These are phyloP conservation scores for Philonicus albiceps DNA, from an alignment of 2,888 invertebrate species.

Conservation along the genomic window DNA sequence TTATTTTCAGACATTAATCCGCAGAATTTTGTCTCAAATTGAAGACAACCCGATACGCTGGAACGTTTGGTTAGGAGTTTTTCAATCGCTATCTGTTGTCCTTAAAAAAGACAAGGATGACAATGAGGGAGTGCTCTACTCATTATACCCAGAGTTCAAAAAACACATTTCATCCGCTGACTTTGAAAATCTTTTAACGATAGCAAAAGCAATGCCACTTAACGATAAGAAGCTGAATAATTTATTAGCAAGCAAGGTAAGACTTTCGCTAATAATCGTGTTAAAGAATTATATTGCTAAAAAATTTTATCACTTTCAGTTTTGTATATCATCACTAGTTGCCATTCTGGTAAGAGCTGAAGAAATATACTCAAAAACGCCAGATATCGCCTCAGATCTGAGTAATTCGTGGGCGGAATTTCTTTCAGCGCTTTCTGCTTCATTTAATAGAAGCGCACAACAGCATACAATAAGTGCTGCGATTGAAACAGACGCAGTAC, in stretches of 20 bases:
- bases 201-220: constrained; percentile 57
- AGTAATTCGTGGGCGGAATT: constrained; percentile 59
- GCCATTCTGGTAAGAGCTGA: constrained; percentile 60
- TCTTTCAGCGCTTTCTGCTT: constrained; percentile 58
- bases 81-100: constrained; percentile 59
- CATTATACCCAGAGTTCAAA: constrained; percentile 61
- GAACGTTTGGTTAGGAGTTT: constrained; percentile 61
- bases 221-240: constrained; percentile 59
- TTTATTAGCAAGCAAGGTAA: constrained; percentile 62
- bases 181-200: constrained; percentile 57
- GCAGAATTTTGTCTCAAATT: constrained; percentile 70
- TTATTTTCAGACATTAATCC: constrained; percentile 69
- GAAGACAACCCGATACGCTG: constrained; percentile 58
- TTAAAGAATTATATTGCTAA: not conserved
- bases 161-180: constrained; percentile 59
- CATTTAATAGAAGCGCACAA: constrained; percentile 60
- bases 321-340: constrained; percentile 61
- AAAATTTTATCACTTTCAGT: constrained; percentile 52
- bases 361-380: constrained; percentile 55
- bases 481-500: constrained; percentile 61
- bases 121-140: constrained; percentile 57
- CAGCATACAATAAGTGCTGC: constrained; percentile 62
- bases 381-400: constrained; percentile 51
- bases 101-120: constrained; percentile 63
- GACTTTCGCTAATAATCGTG: constrained; percentile 41